Conservation (phyloP, 2,113 vertebrate genomes). For the rat (Rattus norvegicus) region DNA sequence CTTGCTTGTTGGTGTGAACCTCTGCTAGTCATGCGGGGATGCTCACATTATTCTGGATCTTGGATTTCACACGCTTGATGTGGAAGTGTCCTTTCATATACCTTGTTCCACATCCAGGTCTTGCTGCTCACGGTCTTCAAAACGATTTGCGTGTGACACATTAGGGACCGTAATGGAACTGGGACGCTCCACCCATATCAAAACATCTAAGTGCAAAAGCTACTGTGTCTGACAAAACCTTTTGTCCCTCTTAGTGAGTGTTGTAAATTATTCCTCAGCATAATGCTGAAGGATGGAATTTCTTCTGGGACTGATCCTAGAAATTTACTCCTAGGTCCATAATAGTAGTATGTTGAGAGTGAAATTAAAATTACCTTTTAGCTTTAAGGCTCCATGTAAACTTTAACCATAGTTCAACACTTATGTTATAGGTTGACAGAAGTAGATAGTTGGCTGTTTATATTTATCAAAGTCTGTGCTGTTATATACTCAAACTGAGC, state of each 20-base stretch:
- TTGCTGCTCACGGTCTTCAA: not conserved
- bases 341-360: conserved; percentile 67
- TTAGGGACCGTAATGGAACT: not conserved
- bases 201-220: not conserved
- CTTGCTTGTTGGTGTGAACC: not conserved
- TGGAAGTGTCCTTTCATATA: not conserved
- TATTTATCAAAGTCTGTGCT: conserved; percentile 84
- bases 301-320: conserved; percentile 72
- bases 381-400: conserved; percentile 81
- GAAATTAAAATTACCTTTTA: conserved; percentile 79
- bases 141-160: not conserved
- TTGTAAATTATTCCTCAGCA: not conserved
- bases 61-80: not conserved
- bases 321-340: conserved; percentile 74
- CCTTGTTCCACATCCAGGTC: not conserved
- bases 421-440: conserved; percentile 84
- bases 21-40: not conserved
- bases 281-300: not conserved
- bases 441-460: conserved; percentile 87
- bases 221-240: not conserved
- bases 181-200: not conserved
- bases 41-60: not conserved
- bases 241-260: not conserved
- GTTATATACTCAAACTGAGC: conserved; percentile 83
- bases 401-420: conserved; percentile 85